Conservation (phyloP, 2,888 invertebrate species). For the Microplitis manilae region DNA sequence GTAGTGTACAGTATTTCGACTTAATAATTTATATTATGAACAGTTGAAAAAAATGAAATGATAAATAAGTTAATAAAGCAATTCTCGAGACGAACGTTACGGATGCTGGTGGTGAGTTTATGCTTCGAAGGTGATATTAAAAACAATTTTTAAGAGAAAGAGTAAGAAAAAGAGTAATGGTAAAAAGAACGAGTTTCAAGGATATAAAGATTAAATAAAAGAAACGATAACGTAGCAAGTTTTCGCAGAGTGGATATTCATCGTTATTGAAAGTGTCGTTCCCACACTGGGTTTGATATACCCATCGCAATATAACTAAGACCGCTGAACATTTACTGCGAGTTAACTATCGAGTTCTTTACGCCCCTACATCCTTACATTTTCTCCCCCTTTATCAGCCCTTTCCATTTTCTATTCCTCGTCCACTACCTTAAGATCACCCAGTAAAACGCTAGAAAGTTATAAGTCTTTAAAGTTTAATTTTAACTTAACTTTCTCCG, state of each 20-base stretch:
- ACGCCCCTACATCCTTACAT: neutral
- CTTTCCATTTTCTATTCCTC: neutral
- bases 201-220: constrained; percentile 40
- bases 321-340: constrained; percentile 42
- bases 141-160: neutral
- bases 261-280: constrained; percentile 53
- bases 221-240: constrained; percentile 44
- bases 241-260: constrained; percentile 44
- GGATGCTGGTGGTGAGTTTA: neutral
- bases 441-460: constrained; percentile 56
- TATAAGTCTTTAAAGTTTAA: constrained; percentile 63
- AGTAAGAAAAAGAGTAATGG: neutral
- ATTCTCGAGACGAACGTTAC: neutral
- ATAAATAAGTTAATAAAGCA: too few species aligned
- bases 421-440: constrained; percentile 52
- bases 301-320: constrained; percentile 19
- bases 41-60: too few species aligned
- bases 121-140: neutral
- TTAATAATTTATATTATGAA: too few species aligned
- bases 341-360: constrained; percentile 52
- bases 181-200: neutral
- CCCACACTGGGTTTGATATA: constrained; percentile 5
- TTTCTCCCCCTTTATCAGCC: constrained; percentile 1
- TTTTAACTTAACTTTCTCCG: constrained; percentile 56
- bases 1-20: too few species aligned